Evolutionary conservation across 2,888 invertebrate genomes (phyloP), one percentile per base, ranked within the genome.

Genomic region (Tubulanus polymorphus): DNA sequence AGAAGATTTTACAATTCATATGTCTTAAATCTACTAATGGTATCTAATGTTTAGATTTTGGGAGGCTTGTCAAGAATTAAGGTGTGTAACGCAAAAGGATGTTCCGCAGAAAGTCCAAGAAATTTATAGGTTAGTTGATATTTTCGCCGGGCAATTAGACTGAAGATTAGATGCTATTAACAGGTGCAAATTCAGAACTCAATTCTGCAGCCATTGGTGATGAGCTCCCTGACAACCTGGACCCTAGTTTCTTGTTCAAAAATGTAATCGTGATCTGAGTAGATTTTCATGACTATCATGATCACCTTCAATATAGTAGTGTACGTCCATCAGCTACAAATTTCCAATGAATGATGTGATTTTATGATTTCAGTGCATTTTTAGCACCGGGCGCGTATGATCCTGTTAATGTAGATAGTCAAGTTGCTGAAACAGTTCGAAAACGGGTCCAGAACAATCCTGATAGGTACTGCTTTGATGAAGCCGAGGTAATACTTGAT

Each of bases 351-450:
- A n/a, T n/a, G n/a, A n/a, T n/a, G n/a, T n/a, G n/a, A n/a, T n/a
- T n/a, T 37, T 61, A 35, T 53, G 64, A 66, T 63, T 75, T 63
- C 73, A 83, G 83, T 71, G 96, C 97, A 80, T 99, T 90, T 82
- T 83, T 99, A 49, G 91, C 91, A 0, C 85, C 90, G 0, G 96
- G 95, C 74, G 97, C 97, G 0, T 89, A 90, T 49, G 94, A 93
- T 68, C 95, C 97, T 0, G 91, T 99, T 62, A 99, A 99, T 76
- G 93, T 99, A 1, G 99, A 99, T 79, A 93, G 94, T 37, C 87
- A 87, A 68, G 91, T 93, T 6, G 88, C 88, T 76, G 93, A 93
- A 76, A 59, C 71, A 53, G 77, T 79, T 15, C 61, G 72, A 37
- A 62, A 69, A 51, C 65, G 74, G 48, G 68, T 78, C 55, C 70